Base-by-base conservation (phyloP, 2,888 invertebrate genomes). In the Sinotaia quadrata region DNA sequence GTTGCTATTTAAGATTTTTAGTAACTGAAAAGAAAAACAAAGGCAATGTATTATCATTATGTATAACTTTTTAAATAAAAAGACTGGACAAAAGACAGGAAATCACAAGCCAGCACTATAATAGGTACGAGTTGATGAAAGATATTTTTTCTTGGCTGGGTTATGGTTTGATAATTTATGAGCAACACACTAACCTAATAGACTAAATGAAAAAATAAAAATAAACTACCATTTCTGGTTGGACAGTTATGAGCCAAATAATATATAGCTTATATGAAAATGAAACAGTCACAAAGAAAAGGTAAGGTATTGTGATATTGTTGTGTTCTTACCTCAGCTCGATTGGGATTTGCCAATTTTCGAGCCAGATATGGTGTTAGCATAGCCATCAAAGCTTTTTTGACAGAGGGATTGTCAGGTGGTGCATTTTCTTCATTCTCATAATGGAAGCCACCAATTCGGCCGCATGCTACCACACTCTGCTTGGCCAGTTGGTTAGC, bases 1-100 rank as follows among this genome's bases (percentile, higher is more conserved):
- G 89, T 99, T 99, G 47, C 96, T 96, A 80, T 96, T 99, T n/a
- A 99, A 89, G 18, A 93, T 92, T 90, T 99, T 99, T 67, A 99
- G 90, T 57, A 97, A 91, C 91, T 92, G 85, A 36, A 78, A 71
- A 69, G 49, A 18, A 36, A 31, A 21, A 62, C 33, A 60, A 52
- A 56, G 49, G n/a, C 41, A 21, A n/a, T n/a, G n/a, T n/a, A n/a
- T n/a, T n/a, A n/a, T n/a, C n/a, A n/a, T n/a, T n/a, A n/a, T n/a
- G n/a, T n/a, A n/a, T n/a, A n/a, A n/a, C n/a, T n/a, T n/a, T n/a
- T n/a, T n/a, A n/a, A n/a, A n/a, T n/a, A n/a, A n/a, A n/a, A n/a
- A n/a, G n/a, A n/a, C n/a, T n/a, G n/a, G n/a, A n/a, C n/a, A n/a
- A n/a, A n/a, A n/a, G n/a, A n/a, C n/a, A n/a, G n/a, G n/a, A n/a